Evolutionary conservation across 2,888 invertebrate genomes (phyloP).

Genomic region (Chouioia cunea): DNA sequence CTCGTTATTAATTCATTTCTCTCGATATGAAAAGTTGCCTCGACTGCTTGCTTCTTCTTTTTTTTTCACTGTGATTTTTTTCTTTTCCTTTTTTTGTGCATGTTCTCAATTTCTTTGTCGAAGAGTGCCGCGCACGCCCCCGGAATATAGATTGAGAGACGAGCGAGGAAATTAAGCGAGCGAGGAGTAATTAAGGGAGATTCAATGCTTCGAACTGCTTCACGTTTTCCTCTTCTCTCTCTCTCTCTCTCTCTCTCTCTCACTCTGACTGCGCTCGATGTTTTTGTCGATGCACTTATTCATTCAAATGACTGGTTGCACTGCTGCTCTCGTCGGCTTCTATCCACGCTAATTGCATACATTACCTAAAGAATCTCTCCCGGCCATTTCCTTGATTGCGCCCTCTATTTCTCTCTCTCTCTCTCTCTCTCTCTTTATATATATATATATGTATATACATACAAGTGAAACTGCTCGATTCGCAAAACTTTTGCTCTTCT

Average conservation of each 20-base stretch:
- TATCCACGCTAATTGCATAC: slow-evolving; percentile 14
- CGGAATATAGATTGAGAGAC: slow-evolving; percentile 25
- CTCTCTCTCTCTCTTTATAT: too few species aligned
- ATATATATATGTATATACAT: too few species aligned
- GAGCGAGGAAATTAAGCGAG: slow-evolving; percentile 32
- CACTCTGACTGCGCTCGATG: not conserved
- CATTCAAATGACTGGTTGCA: slow-evolving; percentile 22
- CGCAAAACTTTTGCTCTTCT: too few species aligned
- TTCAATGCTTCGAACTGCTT: not conserved
- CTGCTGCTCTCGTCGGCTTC: slow-evolving; percentile 5
- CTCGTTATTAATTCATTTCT: slow-evolving; percentile 44
- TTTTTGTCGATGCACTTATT: slow-evolving; percentile 15
- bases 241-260: slow-evolving; percentile 1
- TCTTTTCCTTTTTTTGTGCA: not conserved
- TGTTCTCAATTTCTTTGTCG: not conserved
- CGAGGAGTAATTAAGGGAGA: slow-evolving; percentile 35
- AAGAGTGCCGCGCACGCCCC: not conserved
- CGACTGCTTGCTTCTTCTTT: not conserved
- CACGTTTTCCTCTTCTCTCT: too few species aligned
- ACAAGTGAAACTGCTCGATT: too few species aligned
- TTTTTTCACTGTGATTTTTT: not conserved
- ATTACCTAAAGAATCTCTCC: slow-evolving; percentile 24
- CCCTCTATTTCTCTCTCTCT: too few species aligned
- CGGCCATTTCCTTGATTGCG: slow-evolving; percentile 21
- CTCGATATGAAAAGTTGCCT: slow-evolving; percentile 39